Evolutionary conservation across 1,140 invertebrate species (phyloP), one percentile per base, ranked within the genome.

Genomic region (Archegozetes longisetosus): DNA sequence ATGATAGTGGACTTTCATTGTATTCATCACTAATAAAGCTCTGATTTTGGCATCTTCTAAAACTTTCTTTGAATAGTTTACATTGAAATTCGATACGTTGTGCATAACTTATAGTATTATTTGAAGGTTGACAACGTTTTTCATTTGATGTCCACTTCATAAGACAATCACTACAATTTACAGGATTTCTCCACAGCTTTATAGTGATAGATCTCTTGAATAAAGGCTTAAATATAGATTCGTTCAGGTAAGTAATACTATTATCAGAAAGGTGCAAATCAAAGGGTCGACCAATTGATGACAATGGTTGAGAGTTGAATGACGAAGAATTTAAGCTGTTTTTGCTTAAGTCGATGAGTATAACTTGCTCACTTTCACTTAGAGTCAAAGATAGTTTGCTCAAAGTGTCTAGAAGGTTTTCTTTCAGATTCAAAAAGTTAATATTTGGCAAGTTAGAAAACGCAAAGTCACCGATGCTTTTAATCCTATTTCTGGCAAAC

Each of bases 211-310:
- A 58, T 1, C 49, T 6, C 13, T 17, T 9, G 22, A 58, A 58
- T 17, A 58, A 24, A 20, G 57, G 57, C 3, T 47, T 46, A 23
- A 50, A 49, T 12, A 29, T 13, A 24, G 52, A 24, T 24, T 58
- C 26, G 2, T 20, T 3, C 1, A 58, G 57, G 4, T 26, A 58
- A 14, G 1, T 1, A 23, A 58, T 53, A 2, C 24, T 27, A n/a
- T 58, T 58, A 26, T 58, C 49, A 1, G 57, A 50, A 17, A 58
- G 47, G 2, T 52, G n/a, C 24, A 58, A 23, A 23, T 58, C 47
- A 40, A 9, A 40, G 32, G 47, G 47, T 51, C n/a, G 57, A 51
- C 17, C 57, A 58, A 46, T 51, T 23, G 2, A 24, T 4, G 2
- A 12, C 13, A 24, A 51, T 50, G 9, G 48, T n/a, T 4, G 12